phyloP scores from a whole-genome alignment of 2,797 vertebrate genomes.

The Xyrichtys novacula region DNA sequence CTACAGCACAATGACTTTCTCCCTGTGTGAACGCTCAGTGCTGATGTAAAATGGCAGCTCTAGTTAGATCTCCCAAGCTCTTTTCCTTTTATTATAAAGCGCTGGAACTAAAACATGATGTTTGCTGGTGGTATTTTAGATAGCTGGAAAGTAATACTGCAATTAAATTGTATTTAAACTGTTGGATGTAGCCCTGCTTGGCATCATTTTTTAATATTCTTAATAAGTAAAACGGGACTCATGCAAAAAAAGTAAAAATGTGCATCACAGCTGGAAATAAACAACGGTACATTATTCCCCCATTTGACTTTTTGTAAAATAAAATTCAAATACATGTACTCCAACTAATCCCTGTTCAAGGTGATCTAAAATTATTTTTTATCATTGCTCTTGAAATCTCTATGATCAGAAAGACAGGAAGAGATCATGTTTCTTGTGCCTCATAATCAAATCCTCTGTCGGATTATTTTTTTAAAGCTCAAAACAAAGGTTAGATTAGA shows the following conservation, averaged over 20 bases:
- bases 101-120: slow-evolving; percentile 28
- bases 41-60: slow-evolving; percentile 34
- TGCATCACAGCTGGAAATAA: too few relatives aligned
- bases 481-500: slow-evolving; percentile 44
- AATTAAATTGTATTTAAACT: slow-evolving; percentile 3
- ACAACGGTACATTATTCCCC: too few relatives aligned
- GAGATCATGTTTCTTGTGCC: slow-evolving; percentile 39
- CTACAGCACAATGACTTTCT: slow-evolving; percentile 26
- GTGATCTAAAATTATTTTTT: slow-evolving; percentile 38
- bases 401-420: slow-evolving; percentile 43
- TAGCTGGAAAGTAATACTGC: not conserved
- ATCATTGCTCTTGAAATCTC: slow-evolving; percentile 19
- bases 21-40: slow-evolving; percentile 24
- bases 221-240: not conserved
- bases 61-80: not conserved
- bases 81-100: slow-evolving; percentile 22
- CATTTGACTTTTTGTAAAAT: too few relatives aligned
- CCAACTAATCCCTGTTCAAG: slow-evolving; percentile 44
- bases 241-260: not conserved
- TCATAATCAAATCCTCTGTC: slow-evolving; percentile 44
- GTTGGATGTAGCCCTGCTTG: not conserved
- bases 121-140: slow-evolving; percentile 10
- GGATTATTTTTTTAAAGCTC: slow-evolving; percentile 50
- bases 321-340: slow-evolving; percentile 23
- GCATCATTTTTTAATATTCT: not conserved